Base-by-base conservation (phyloP, 2,113 vertebrate genomes). In the Centropristis striata region DNA sequence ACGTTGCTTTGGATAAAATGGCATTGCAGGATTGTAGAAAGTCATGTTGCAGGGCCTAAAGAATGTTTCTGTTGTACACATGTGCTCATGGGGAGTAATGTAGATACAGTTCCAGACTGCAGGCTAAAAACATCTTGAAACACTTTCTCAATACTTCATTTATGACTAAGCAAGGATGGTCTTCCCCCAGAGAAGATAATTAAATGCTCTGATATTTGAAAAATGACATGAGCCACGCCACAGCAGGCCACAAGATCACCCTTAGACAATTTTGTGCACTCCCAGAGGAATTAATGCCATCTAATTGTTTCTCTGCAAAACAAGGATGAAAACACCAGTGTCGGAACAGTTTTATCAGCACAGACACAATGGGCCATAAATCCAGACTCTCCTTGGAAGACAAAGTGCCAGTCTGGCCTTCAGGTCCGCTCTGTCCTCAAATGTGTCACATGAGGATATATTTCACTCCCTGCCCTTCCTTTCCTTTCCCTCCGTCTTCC, bases 231-330 rank as follows among this genome's bases (percentile, higher is more conserved):
- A 16, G 47, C 27, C 47, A 46, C 41, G 23, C 25, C 15, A 16
- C 51, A 61, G 53, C 3, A 2, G 32, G 25, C 10, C 8, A 46
- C 28, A 20, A 61, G 47, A 71, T 54, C 42, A 44, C 53, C 25
- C 46, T 32, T 11, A 37, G 13, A 44, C 51, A n/a, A 16, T 54
- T 61, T 9, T 13, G 53, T 66, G 21, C 15, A 50, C 18, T 67
- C 63, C 23, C 55, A 13, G 20, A 57, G 47, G 64, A 85, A 82
- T 49, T 2, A 42, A 57, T 16, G 60, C 4, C 61, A 70, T 71
- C 16, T 69, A 70, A 87, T 85, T 64, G 66, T 81, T 67, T 65
- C 57, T 50, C 37, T 27, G 54, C 44, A 69, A 78, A 90, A 80
- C 46, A 74, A 78, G 28, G 9, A 68, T 42, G 36, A 71, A 65